Conservation (phyloP, 2,113 vertebrate genomes). For the Scartelaos histophorus region DNA sequence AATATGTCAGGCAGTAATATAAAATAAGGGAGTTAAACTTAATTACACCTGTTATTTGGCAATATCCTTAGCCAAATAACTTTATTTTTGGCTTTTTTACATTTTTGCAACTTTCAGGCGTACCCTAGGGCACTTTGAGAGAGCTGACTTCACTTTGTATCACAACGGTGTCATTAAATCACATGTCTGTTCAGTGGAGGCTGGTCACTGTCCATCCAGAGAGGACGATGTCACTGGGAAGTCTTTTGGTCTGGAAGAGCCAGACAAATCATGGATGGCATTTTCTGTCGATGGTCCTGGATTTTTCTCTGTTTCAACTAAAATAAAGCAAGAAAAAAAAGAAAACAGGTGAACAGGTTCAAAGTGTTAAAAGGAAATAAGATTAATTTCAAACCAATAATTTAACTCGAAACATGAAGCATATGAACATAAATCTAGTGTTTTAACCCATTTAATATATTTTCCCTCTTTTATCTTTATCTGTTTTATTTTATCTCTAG, state of each 20-base stretch:
- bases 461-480: no score
- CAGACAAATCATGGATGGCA: neutral
- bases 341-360: neutral
- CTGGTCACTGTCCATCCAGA: neutral
- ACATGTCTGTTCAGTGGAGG: neutral
- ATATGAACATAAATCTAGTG: no score
- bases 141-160: neutral
- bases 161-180: neutral
- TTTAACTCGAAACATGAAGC: no score
- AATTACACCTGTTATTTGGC: neutral
- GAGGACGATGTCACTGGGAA: neutral
- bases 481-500: no score
- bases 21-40: neutral
- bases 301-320: neutral
- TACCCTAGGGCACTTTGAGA: neutral
- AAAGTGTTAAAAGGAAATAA: no score
- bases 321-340: neutral
- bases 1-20: neutral
- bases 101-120: neutral
- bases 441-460: no score
- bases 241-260: neutral
- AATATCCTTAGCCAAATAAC: neutral
- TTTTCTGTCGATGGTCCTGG: neutral
- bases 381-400: neutral
- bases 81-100: slow-evolving; percentile 1